Percentiles rank a stretch among this genome's conserved stretches.
phyloP scores from a whole-genome alignment of 1,140 invertebrate species.

The Halictus rubicundus region DNA sequence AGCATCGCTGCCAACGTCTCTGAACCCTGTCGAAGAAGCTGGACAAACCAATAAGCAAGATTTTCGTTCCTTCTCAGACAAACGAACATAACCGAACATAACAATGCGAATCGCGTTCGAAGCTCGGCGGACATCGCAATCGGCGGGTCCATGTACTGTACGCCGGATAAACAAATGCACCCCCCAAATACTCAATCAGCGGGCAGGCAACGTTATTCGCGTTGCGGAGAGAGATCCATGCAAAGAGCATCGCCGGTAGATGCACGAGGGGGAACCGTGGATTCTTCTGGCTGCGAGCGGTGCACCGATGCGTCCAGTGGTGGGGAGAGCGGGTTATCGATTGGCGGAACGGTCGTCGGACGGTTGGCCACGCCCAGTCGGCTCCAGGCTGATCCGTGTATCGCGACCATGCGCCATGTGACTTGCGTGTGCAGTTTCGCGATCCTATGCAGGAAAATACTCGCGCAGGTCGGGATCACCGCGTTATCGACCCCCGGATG shows the following conservation, averaged over 20 bases:
- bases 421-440: slow-evolving; percentile 44
- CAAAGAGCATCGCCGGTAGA: not conserved
- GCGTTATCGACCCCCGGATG: slow-evolving; percentile 66
- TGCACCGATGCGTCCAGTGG: slow-evolving; percentile 24
- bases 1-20: too few species aligned
- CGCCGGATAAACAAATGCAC: slow-evolving; percentile 52
- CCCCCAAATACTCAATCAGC: slow-evolving; percentile 68
- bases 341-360: slow-evolving; percentile 70
- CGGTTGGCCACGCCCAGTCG: slow-evolving; percentile 71
- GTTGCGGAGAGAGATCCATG: slow-evolving; percentile 28
- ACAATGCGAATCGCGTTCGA: too few species aligned
- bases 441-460: slow-evolving; percentile 58
- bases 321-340: slow-evolving; percentile 67
- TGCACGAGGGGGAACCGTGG: slow-evolving; percentile 44
- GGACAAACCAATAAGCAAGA: too few species aligned
- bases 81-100: too few species aligned
- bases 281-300: slow-evolving; percentile 50
- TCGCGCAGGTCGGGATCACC: slow-evolving; percentile 57
- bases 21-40: too few species aligned
- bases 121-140: too few species aligned
- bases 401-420: slow-evolving; percentile 64
- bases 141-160: too few species aligned
- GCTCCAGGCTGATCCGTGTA: slow-evolving; percentile 28
- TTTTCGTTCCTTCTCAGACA: too few species aligned
- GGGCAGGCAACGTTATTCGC: slow-evolving; percentile 50